A percentile compares a stretch with the other conserved stretches of the same genome.
Evolutionary conservation across 2,797 vertebrate genomes (phyloP).

Genomic region (Brotula barbata): DNA sequence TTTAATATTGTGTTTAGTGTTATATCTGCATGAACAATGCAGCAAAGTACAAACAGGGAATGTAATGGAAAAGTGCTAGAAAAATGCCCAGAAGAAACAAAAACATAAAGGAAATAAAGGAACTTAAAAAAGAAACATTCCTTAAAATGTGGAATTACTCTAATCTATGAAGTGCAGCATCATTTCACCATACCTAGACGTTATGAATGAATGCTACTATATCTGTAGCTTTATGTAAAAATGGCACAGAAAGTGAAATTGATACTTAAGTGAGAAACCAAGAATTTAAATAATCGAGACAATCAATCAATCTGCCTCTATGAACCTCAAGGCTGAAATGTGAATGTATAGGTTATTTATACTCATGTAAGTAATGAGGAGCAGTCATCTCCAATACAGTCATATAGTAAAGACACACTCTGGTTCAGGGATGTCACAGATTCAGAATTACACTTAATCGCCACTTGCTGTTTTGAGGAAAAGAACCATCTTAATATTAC

Average conservation of each 20-base stretch:
- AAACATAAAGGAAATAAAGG: slow-evolving; percentile 1
- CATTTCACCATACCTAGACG: slow-evolving; percentile 11
- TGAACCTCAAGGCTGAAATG: slow-evolving; percentile 1
- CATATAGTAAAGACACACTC: slow-evolving; percentile 4
- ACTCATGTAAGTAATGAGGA: not conserved
- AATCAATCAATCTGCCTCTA: slow-evolving; percentile 6
- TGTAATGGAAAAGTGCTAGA: not conserved
- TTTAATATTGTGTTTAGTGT: not conserved
- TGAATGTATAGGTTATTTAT: slow-evolving; percentile 8
- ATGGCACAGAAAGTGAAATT: slow-evolving; percentile 24
- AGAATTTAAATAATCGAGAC: slow-evolving; percentile 18
- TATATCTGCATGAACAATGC: not conserved
- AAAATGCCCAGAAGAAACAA: slow-evolving; percentile 14
- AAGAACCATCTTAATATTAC: not conserved
- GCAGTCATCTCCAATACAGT: slow-evolving; percentile 10
- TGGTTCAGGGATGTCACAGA: slow-evolving; percentile 1
- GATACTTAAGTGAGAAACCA: not conserved
- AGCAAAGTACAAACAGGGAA: slow-evolving; percentile 19
- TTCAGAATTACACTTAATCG: slow-evolving; percentile 30
- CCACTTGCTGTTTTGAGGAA: slow-evolving; percentile 6
- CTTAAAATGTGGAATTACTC: slow-evolving; percentile 16
- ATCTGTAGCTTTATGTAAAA: slow-evolving; percentile 11
- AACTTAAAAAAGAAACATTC: not conserved
- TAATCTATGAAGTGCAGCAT: slow-evolving; percentile 16
- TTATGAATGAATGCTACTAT: slow-evolving; percentile 17